Conservation (phyloP, 2,113 vertebrate genomes). For the Xyrauchen texanus region DNA sequence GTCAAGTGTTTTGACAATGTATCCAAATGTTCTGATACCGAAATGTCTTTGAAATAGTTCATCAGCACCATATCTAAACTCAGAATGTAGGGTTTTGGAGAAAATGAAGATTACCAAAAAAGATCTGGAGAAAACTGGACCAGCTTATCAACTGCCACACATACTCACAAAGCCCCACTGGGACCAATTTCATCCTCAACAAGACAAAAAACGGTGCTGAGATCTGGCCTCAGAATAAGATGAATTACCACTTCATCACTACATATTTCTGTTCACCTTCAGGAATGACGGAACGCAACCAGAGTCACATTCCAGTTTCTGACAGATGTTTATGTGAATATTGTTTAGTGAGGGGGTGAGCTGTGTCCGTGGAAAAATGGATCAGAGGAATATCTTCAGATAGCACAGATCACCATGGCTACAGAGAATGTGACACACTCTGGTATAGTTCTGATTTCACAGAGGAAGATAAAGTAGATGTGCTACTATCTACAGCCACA, state of each 20-base stretch:
- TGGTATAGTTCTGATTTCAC: slow-evolving; percentile 7
- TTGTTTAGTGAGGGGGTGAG: slow-evolving; percentile 11
- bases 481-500: background rate
- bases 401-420: slow-evolving; percentile 11
- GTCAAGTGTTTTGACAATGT: no score
- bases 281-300: background rate
- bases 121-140: background rate
- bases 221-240: slow-evolving; percentile 52
- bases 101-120: background rate
- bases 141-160: background rate
- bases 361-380: background rate
- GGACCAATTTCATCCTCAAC: slow-evolving; percentile 67
- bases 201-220: slow-evolving; percentile 9
- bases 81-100: no score
- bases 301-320: background rate
- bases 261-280: slow-evolving; percentile 20
- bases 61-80: no score
- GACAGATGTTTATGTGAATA: background rate
- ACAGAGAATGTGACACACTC: slow-evolving; percentile 14
- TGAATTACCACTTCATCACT: slow-evolving; percentile 59
- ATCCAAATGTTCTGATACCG: no score
- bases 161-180: slow-evolving; percentile 53
- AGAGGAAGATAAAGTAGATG: background rate
- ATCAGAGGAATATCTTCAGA: background rate
- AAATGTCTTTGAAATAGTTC: no score